These are phyloP conservation scores for Periophthalmus magnuspinnatus DNA, from an alignment of 2,797 vertebrate genomes.

Conservation along the genomic window DNA sequence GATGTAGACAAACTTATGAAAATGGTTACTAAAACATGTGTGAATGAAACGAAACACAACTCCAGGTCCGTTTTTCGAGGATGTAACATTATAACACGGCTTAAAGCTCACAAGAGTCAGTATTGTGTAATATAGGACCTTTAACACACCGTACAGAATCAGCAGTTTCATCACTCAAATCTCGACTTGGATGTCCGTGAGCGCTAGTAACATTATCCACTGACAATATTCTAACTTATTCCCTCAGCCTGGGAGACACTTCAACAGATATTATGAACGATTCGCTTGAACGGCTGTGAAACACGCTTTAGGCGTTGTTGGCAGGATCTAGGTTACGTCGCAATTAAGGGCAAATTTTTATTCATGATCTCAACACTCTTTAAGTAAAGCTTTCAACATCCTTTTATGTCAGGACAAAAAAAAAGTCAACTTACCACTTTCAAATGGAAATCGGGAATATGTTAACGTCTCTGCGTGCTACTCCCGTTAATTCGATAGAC, in stretches of 20 bases:
- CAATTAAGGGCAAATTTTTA: constrained; percentile 29
- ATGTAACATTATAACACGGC: too few relatives aligned
- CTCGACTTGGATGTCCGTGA: constrained; percentile 46
- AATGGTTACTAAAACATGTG: too few relatives aligned
- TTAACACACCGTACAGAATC: constrained; percentile 3
- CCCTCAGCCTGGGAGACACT: constrained; percentile 22
- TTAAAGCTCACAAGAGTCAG: too few relatives aligned
- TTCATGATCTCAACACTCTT: constrained; percentile 14
- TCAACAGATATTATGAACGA: constrained; percentile 35
- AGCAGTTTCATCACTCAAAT: constrained; percentile 59
- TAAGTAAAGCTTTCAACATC: not conserved
- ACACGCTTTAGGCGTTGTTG: constrained; percentile 39
- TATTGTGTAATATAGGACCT: too few relatives aligned
- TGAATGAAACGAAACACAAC: too few relatives aligned
- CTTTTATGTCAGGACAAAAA: not conserved
- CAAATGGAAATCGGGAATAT: constrained; percentile 6
- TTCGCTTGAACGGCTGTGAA: constrained; percentile 40
- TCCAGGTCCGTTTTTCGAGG: too few relatives aligned
- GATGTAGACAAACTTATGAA: too few relatives aligned
- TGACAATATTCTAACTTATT: not conserved
- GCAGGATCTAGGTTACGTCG: constrained; percentile 46
- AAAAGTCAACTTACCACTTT: constrained; percentile 45
- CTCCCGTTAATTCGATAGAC: constrained; percentile 20
- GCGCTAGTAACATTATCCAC: too few relatives aligned
- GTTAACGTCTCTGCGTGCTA: constrained; percentile 6